Base-by-base conservation (phyloP, 2,113 vertebrate genomes). In the Alces alces region DNA sequence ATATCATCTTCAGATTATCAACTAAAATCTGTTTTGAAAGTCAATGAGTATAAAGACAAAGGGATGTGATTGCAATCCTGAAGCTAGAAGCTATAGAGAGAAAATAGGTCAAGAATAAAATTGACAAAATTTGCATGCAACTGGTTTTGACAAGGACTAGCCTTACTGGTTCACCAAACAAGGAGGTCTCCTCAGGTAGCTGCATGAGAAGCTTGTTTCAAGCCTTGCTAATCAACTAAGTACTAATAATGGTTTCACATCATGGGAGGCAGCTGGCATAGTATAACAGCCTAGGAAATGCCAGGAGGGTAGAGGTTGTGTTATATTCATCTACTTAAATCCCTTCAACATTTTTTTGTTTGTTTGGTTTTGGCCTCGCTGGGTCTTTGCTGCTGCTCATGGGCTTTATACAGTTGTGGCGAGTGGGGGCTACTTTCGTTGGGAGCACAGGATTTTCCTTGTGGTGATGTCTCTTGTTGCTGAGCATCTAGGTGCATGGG, bases 11-110 rank as follows among this genome's bases (percentile, higher is more conserved):
- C 43, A 97, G n/a, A 85, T 39, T 92, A 88, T 79, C 52, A 52
- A 60, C 54, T 95, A 76, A 93, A 93, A 87, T 86, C 33, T 57
- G 80, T 78, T 95, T 91, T 96, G 78, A 78, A 61, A 76, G 64
- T 58, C 30, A 93, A 80, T 88, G 57, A 95, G 30, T 87, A 16
- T 85, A 50, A 95, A 92, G 82, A 86, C 52, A n/a, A 85, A 90
- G 27, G 39, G 80, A 84, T 96, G 36, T 96, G 92, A 76, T 27
- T 89, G 16, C 15, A 30, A 64, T 93, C 84, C 73, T 88, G 57
- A 70, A 78, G 45, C 16, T 30, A 64, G 30, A 89, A 33, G 28
- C 15, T 83, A 8, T 27, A 47, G 16, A 12, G 70, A 93, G 25
- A 90, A 83, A 79, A 54, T 64, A 54, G 79, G 87, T 84, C 55